Evolutionary conservation across 2,113 vertebrate species (phyloP).

Genomic region (Edolisoma coerulescens): DNA sequence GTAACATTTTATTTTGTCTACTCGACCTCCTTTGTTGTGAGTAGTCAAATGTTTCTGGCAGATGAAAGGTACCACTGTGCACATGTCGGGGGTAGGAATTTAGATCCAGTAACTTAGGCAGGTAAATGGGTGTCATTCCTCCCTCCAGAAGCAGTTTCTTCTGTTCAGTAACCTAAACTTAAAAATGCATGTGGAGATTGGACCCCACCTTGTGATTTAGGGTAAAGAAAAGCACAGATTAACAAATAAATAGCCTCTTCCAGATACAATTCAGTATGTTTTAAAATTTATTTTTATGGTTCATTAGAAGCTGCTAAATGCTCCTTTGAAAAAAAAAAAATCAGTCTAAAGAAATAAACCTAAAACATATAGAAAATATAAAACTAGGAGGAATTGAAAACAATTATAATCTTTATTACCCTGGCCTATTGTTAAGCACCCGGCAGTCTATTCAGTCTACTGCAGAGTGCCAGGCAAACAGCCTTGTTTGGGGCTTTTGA

Average conservation of each 20-base stretch:
- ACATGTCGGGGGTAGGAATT: neutral
- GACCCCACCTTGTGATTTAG: neutral
- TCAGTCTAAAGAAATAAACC: neutral
- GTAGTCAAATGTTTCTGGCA: neutral
- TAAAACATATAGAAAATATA: neutral
- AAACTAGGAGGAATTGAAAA: neutral
- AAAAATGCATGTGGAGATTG: neutral
- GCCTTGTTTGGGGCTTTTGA: neutral
- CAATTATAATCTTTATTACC: neutral
- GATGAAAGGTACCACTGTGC: neutral
- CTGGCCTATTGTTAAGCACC: neutral
- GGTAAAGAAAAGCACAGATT: neutral
- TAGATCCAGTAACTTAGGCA: neutral
- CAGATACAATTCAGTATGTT: neutral
- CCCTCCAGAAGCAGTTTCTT: neutral
- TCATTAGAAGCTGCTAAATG: neutral
- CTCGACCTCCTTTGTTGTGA: neutral
- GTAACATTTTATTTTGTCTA: neutral
- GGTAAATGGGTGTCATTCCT: neutral
- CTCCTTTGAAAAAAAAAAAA: neutral
- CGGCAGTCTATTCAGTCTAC: neutral
- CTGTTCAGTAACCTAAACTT: neutral
- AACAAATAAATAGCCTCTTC: neutral
- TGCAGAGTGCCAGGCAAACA: neutral
- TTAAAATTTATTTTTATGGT: neutral